phyloP scores from a whole-genome alignment of 2,113 vertebrate species.

The Lasiurus cinereus region DNA sequence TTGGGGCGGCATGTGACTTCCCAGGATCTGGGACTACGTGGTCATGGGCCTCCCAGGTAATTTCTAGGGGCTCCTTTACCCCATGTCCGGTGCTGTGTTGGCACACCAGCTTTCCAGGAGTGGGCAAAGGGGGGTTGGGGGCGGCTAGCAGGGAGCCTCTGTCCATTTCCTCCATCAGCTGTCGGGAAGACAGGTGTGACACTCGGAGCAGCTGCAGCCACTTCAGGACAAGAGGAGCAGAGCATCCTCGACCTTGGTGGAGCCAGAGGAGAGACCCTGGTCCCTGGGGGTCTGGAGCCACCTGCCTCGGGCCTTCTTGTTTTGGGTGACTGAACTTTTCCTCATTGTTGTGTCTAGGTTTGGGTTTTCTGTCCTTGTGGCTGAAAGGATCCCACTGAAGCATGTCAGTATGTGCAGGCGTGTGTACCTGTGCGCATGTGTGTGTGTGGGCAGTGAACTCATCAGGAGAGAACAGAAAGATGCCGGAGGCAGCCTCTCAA shows the following conservation, averaged over 20 bases:
- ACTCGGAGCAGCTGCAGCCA: background rate
- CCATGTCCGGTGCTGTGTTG: background rate
- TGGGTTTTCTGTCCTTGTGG: background rate
- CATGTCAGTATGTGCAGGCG: no score
- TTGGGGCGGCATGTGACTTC: background rate
- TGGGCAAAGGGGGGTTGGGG: rapidly evolving
- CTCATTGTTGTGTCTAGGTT: background rate
- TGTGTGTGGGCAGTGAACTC: background rate
- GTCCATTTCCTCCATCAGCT: background rate
- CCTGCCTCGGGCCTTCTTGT: background rate
- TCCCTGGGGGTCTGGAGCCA: background rate
- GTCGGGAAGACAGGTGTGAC: background rate
- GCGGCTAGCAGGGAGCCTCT: background rate
- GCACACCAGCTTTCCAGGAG: no score
- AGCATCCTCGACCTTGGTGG: background rate
- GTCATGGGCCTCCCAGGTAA: background rate
- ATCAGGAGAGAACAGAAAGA: background rate
- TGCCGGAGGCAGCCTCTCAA: background rate
- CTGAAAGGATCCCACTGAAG: background rate
- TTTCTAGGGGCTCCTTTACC: no score
- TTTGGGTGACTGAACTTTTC: background rate
- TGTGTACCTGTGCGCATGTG: no score
- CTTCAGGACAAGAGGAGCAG: background rate
- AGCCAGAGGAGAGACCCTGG: background rate
- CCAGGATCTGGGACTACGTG: background rate